These are phyloP conservation scores for Agrypnus murinus DNA, from an alignment of 2,888 invertebrate genomes.

Conservation along the genomic window DNA sequence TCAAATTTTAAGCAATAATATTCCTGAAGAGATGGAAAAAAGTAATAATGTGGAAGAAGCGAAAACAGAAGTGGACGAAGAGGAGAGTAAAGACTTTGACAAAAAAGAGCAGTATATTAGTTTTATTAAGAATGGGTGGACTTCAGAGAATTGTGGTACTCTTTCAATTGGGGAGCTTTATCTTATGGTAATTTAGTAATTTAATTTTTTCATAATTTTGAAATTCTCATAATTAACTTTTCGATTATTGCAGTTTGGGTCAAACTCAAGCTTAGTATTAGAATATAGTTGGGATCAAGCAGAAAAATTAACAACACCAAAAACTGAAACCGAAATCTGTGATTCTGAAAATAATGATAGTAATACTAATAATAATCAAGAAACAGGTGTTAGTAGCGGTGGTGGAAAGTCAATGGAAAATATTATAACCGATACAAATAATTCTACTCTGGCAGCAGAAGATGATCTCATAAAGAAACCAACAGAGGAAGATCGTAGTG, in stretches of 20 bases:
- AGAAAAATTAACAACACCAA: conserved; percentile 53
- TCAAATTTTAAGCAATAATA: conserved; percentile 66
- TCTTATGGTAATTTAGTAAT: conserved; percentile 78
- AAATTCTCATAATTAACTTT: neutral
- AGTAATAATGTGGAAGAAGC: conserved; percentile 71
- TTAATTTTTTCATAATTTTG: conserved; percentile 8
- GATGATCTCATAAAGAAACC: conserved; percentile 35
- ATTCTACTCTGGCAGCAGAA: conserved; percentile 17
- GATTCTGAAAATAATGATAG: conserved; percentile 13
- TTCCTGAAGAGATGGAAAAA: conserved; percentile 72
- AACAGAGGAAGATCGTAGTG: conserved; percentile 47
- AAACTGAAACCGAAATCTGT: conserved; percentile 26
- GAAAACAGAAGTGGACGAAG: conserved; percentile 62
- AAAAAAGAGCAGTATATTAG: conserved; percentile 61
- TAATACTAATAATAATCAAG: too few relatives aligned
- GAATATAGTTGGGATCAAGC: conserved; percentile 85
- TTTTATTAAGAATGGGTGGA: conserved; percentile 85
- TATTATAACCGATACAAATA: conserved; percentile 18
- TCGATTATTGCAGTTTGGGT: conserved; percentile 79
- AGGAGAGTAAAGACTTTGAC: conserved; percentile 60
- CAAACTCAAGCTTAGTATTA: conserved; percentile 82
- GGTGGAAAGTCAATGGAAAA: conserved; percentile 17
- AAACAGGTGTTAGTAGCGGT: neutral
- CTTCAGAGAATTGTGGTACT: conserved; percentile 81
- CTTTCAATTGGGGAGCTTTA: conserved; percentile 93